phyloP scores from a whole-genome alignment of 2,888 invertebrate species.

The Copidosoma aretas region DNA sequence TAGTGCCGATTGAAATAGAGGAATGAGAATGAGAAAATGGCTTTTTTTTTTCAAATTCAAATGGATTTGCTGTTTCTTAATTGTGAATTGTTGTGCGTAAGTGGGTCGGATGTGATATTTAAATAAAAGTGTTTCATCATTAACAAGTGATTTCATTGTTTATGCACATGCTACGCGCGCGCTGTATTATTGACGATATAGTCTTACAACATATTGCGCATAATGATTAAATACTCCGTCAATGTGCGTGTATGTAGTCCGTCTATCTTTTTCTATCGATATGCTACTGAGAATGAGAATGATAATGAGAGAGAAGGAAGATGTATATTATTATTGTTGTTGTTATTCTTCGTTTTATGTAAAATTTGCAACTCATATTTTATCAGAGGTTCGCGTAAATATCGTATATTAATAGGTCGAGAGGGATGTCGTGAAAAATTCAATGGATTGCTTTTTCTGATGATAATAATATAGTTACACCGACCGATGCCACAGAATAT shows the following conservation, averaged over 20 bases:
- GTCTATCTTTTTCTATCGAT: constrained; percentile 16
- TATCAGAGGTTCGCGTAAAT: constrained; percentile 8
- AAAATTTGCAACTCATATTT: constrained; percentile 2
- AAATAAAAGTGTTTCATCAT: constrained; percentile 17
- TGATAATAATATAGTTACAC: not conserved
- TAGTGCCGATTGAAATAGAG: not conserved
- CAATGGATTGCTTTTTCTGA: constrained; percentile 16
- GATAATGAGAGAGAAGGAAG: too few relatives aligned
- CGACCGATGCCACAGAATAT: too few relatives aligned
- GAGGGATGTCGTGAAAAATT: constrained; percentile 21
- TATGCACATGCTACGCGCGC: not conserved
- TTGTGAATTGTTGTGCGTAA: constrained; percentile 1
- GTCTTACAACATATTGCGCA: constrained; percentile 13
- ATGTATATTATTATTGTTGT: constrained; percentile 14
- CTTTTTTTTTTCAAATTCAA: not conserved
- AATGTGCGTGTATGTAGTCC: constrained; percentile 8
- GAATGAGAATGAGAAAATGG: not conserved
- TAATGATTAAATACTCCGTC: constrained; percentile 15
- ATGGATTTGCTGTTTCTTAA: not conserved
- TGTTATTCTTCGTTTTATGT: not conserved
- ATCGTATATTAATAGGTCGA: constrained; percentile 29
- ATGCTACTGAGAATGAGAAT: not conserved
- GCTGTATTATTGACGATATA: constrained; percentile 5
- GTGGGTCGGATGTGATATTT: constrained; percentile 7
- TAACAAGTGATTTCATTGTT: constrained; percentile 17